Conservation (phyloP, 2,113 vertebrate genomes). For the Oryzias curvinotus region DNA sequence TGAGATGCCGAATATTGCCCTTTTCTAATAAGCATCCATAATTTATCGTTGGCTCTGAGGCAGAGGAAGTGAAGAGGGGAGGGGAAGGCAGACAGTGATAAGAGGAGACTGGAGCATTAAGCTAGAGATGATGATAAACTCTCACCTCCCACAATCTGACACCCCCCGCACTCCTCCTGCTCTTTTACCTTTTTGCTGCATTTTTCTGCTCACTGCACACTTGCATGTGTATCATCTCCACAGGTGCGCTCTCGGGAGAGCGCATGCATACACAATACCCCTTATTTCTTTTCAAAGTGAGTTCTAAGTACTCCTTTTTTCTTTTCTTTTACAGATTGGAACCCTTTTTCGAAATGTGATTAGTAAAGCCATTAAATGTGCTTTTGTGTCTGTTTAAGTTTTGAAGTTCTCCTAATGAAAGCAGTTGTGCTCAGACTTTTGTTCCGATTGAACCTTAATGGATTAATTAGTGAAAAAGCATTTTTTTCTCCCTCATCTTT, state of each 20-base stretch:
- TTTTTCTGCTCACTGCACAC: slow-evolving; percentile 10
- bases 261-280: background rate
- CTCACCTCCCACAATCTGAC: slow-evolving; percentile 52
- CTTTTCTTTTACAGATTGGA: slow-evolving; percentile 1
- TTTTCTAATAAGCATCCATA: slow-evolving; percentile 82
- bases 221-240: background rate
- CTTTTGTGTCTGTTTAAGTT: slow-evolving; percentile 31
- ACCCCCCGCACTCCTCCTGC: slow-evolving; percentile 38
- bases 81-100: slow-evolving; percentile 31
- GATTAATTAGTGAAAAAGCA: background rate
- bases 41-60: slow-evolving; percentile 73
- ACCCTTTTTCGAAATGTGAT: slow-evolving; percentile 13
- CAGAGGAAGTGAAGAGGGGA: slow-evolving; percentile 33
- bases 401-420: slow-evolving; percentile 36
- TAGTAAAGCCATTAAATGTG: slow-evolving; percentile 20
- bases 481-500: background rate
- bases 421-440: slow-evolving; percentile 5
- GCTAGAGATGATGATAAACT: slow-evolving; percentile 50
- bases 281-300: background rate
- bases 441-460: too few relatives aligned
- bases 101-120: slow-evolving; percentile 63
- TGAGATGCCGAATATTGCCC: slow-evolving; percentile 77
- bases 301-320: background rate
- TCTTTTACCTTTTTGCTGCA: slow-evolving; percentile 34
- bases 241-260: slow-evolving; percentile 5